Base-by-base conservation (phyloP, 2,888 invertebrate genomes). In the Harpalus rufipes region DNA sequence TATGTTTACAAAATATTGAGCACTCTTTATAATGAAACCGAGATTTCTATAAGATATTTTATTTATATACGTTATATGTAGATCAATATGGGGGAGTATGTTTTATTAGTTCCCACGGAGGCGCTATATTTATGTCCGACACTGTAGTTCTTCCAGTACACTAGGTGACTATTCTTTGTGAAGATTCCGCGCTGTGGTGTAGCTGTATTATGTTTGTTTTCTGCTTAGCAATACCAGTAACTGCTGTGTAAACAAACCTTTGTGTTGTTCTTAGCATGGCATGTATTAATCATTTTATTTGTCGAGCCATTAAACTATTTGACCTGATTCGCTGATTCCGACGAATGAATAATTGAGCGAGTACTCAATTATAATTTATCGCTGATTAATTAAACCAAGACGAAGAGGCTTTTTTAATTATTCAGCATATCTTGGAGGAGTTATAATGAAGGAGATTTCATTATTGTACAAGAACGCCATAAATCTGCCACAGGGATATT, bases 211-310 rank as follows among this genome's bases (percentile, higher is more conserved):
- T 68, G 68, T 68, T 68, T 68, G 68, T 68, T 68, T 68, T 68
- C 7, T 32, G 39, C 39, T 68, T 68, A 39, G 44, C 68, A 68
- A 14, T 32, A 63, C 12, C 68, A 68, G 25, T 68, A 39, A 39
- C 39, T 68, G 7, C 68, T 68, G n/a, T n/a, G 68, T 39, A 68
- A 68, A 68, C 68, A 68, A 68, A 68, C 39, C 68, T 68, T 68
- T 68, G 68, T 68, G 68, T 68, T 14, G 32, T 68, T 32, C 68
- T 68, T 68, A 68, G 68, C 68, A 39, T 39, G 14, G 12, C 68
- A 39, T 41, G 68, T 68, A 68, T 68, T 68, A 68, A 68, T 68
- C 68, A 68, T 68, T 68, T 68, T 68, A 68, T 68, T 68, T 68
- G 68, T 68, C 25, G 8, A 68, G 68, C 68, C 68, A 68, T 39